Conservation (phyloP, 2,113 vertebrate species). For the Aleadryas rufinucha region DNA sequence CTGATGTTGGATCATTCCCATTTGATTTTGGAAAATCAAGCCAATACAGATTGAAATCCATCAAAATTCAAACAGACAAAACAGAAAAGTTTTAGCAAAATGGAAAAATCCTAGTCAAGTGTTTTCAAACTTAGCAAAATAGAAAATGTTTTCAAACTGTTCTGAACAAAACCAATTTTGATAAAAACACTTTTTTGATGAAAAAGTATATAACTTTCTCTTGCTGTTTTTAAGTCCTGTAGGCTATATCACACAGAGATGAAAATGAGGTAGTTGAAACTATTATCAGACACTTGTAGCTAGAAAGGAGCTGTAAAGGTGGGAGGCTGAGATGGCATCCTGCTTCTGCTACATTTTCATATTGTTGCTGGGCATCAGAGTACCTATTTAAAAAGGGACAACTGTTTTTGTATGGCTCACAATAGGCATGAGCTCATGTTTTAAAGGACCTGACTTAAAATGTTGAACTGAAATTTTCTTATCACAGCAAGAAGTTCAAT, state of each 20-base stretch:
- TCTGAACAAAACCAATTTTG: not conserved
- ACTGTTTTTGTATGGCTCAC: not conserved
- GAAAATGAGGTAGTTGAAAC: not conserved
- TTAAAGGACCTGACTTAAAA: not conserved
- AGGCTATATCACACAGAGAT: not conserved
- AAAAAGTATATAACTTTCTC: not conserved
- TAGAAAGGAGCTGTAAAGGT: not conserved
- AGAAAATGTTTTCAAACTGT: not conserved
- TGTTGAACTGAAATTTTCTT: not conserved
- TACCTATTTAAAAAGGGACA: not conserved
- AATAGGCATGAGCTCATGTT: not conserved
- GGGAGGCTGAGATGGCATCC: not conserved
- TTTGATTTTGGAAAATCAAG: not conserved
- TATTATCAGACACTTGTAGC: not conserved
- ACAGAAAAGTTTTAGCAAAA: not conserved
- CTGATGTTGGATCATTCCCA: not conserved
- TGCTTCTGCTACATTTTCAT: not conserved
- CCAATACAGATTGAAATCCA: rapidly evolving
- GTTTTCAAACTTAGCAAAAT: not conserved
- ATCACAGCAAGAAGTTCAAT: not conserved
- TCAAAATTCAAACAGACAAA: not conserved
- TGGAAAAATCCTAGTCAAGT: not conserved
- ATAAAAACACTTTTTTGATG: not conserved
- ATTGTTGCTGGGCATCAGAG: not conserved
- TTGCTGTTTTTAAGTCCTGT: not conserved